Percentiles rank a stretch among this genome's conserved stretches.
phyloP scores from a whole-genome alignment of 1,140 invertebrate species.

The Trichonephila clavata region DNA sequence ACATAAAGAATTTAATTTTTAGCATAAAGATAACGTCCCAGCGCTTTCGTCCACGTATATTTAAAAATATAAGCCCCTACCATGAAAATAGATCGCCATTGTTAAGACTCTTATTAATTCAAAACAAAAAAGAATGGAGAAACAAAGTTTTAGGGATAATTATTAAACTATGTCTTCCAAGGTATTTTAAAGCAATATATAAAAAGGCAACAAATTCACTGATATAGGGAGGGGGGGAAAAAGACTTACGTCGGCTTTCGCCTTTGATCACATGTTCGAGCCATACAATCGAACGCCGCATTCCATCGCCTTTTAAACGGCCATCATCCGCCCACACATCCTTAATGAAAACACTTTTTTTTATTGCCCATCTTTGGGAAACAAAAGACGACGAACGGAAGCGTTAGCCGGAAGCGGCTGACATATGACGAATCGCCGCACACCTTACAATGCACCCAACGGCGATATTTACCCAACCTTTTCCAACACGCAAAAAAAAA shows the following conservation, averaged over 20 bases:
- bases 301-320: conserved; percentile 17
- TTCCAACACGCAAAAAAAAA: neutral
- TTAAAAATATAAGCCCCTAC: too few relatives aligned
- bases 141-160: neutral
- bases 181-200: too few relatives aligned
- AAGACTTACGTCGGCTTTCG: neutral
- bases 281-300: neutral
- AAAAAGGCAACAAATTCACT: too few relatives aligned
- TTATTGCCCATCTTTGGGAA: conserved; percentile 13
- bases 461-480: neutral
- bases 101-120: too few relatives aligned
- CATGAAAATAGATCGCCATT: too few relatives aligned
- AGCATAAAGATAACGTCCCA: too few relatives aligned
- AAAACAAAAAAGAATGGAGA: neutral
- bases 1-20: too few relatives aligned
- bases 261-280: neutral
- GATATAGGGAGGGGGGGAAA: neutral
- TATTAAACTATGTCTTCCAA: neutral
- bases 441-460: neutral
- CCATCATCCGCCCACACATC: neutral
- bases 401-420: neutral
- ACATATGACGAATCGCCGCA: neutral
- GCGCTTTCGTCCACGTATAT: too few relatives aligned
- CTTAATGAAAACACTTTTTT: neutral
- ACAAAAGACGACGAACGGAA: neutral